Base-by-base conservation (phyloP, 2,888 invertebrate genomes). In the Ceraclea dissimilis region DNA sequence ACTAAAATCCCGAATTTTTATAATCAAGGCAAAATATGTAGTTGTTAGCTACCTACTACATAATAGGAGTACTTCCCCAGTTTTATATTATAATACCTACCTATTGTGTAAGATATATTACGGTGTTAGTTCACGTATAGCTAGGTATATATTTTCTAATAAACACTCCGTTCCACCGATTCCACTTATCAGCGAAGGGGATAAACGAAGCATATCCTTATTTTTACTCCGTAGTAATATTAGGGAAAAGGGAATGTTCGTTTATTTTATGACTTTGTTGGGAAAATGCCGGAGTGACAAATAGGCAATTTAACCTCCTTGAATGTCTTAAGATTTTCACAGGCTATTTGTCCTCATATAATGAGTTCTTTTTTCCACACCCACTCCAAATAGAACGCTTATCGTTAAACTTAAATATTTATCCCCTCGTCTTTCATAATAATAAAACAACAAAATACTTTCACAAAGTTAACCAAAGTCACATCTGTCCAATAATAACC, bases 381-480 rank as follows among this genome's bases (percentile, higher is more conserved):
- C 20, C 47, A 39, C 51, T 31, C 19, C 17, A 39, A 34, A 22
- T 44, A 33, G 49, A 56, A 51, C 49, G 56, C 51, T 54, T 56
- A 56, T 60, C 60, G 58, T 60, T 60, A 56, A 60, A 56, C 53
- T 59, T 57, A 57, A 59, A 59, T 59, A 57, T 61, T 61, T 61
- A 57, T 59, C 51, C 52, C 54, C 54, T 59, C 55, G 54, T 61
- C 53, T 52, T 56, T 58, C 55, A 52, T 51, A 49, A 13, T 31
- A 8, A 6, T 31, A 6, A 31, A 31, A 31, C 6, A 16, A 39
- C 39, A n/a, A 2, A 39, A 5, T 13, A 39, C 13, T 5, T 13
- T 39, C 13, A 5, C 39, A 5, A 16, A n/a, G 39, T 13, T 39
- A 16, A 39, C 39, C 16, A 39, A 16, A 16, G 39, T 39, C n/a